Evolutionary conservation across 2,797 vertebrate genomes (phyloP), one percentile per base, ranked within the genome.

Genomic region (Characodon lateralis): DNA sequence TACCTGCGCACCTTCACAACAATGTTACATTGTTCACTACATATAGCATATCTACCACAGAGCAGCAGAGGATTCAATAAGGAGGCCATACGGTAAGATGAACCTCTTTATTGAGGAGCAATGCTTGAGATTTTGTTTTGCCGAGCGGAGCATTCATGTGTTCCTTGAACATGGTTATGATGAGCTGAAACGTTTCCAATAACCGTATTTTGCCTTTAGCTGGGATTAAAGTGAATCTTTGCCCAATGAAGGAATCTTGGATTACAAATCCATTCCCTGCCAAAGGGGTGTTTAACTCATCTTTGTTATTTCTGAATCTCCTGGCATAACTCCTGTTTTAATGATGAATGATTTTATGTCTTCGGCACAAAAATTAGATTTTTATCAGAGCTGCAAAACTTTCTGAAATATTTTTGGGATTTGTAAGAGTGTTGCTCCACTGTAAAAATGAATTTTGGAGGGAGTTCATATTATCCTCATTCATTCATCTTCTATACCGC

Each of bases 111-210:
- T 89, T 87, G 76, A 77, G 81, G 83, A 69, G 89, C 89, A 88
- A 90, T 87, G 90, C 83, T 13, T 83, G 87, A 87, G 88, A 89
- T 90, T 93, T 89, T 82, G 87, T 88, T 90, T 91, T 85, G 90
- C 89, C 71, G 85, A 93, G 86, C 83, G 89, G 88, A 87, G 91
- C 92, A 93, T 90, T 92, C 87, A 90, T 88, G 91, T 89, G 89
- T 87, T 78, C 91, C 83, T 93, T 55, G 74, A 91, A 91, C 93
- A 89, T 78, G 91, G 91, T 92, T 89, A 93, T 85, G 87, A 90
- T 71, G 86, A 90, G 94, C 92, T 94, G 92, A 95, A 93, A 94
- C 93, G 94, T 95, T 95, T 95, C 94, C 94, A 95, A 94, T 95
- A 93, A 93, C 93, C 90, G 84, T 75, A 74, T 92, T 89, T 93